Base-by-base conservation (phyloP, 2,113 vertebrate species). In the Macquaria australasica region DNA sequence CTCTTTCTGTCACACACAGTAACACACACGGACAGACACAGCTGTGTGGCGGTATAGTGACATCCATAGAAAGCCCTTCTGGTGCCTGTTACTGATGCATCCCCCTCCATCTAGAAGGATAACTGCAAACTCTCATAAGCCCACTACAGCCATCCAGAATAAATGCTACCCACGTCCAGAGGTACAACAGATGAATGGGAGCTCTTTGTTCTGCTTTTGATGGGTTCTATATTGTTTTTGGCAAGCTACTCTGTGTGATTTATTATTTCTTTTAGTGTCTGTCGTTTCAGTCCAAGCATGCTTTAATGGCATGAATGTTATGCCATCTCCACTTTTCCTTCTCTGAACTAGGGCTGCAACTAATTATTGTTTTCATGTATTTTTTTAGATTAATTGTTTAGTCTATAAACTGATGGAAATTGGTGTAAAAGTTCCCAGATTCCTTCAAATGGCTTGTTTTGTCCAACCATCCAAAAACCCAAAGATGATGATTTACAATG, bases 131-230 rank as follows among this genome's bases (percentile, higher is more conserved):
- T 70, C 51, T 83, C 72, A 62, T 45, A 59, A 83, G 48, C 63
- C 53, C 70, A 82, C 77, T 50, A 8, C 72, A 59, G 18, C 53
- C 74, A 66, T 85, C 80, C 53, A 58, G 58, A 87, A 63, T 43
- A 75, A 89, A 84, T 63, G 20, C 80, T 77, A 72, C 84, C 87
- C 85, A 86, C 63, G n/a, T 81, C 67, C 78, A 77, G 16, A 83
- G 75, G 77, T 79, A 77, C 72, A 73, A 20, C 25, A 69, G 59
- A 81, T 73, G 60, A 78, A 75, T 73, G 14, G 34, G 37, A 79
- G 66, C 60, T 72, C 50, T 78, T 85, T 87, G 77, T 82, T 78
- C 58, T 64, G 14, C 31, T 69, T 70, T 78, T 77, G 28, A 83
- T 72, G 41, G 43, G 28, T 76, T 77, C 53, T 60, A 5, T 62